Conservation (phyloP, 1,140 invertebrate species). For the Heliconius congener region DNA sequence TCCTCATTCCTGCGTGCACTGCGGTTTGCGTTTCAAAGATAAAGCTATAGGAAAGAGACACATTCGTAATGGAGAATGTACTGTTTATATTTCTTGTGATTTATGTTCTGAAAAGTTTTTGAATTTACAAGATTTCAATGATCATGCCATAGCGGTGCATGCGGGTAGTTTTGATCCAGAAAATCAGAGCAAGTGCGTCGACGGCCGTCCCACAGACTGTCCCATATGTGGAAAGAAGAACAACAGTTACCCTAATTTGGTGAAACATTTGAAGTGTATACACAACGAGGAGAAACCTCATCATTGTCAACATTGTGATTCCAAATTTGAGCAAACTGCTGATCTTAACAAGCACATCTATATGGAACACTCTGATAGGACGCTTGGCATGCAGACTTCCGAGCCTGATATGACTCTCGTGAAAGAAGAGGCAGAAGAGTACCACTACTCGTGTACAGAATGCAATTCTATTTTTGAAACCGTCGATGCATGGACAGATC, state of each 20-base stretch:
- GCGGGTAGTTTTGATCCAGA: constrained; percentile 73
- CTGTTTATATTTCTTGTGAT: constrained; percentile 77
- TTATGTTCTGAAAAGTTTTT: constrained; percentile 77
- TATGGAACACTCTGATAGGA: constrained; percentile 70
- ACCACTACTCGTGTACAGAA: constrained; percentile 82
- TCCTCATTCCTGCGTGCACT: constrained; percentile 72
- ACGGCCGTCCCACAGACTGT: constrained; percentile 77
- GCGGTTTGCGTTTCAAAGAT: constrained; percentile 73
- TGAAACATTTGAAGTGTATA: constrained; percentile 80
- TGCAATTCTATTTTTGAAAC: constrained; percentile 81
- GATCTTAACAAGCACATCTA: constrained; percentile 80
- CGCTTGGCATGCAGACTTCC: constrained; percentile 48
- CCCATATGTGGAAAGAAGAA: constrained; percentile 81
- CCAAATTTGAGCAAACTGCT: constrained; percentile 73
- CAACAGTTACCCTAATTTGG: constrained; percentile 80
- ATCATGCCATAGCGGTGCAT: constrained; percentile 75
- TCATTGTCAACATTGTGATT: constrained; percentile 76
- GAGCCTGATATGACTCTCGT: constrained; percentile 72
- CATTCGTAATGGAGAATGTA: constrained; percentile 78
- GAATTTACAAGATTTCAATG: constrained; percentile 78
- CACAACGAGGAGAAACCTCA: constrained; percentile 77
- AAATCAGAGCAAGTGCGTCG: constrained; percentile 69
- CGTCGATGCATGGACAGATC: constrained; percentile 81
- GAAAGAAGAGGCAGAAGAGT: constrained; percentile 76
- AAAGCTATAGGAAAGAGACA: constrained; percentile 76